Evolutionary conservation across 2,113 vertebrate genomes (phyloP).

Genomic region (Proteles cristata): DNA sequence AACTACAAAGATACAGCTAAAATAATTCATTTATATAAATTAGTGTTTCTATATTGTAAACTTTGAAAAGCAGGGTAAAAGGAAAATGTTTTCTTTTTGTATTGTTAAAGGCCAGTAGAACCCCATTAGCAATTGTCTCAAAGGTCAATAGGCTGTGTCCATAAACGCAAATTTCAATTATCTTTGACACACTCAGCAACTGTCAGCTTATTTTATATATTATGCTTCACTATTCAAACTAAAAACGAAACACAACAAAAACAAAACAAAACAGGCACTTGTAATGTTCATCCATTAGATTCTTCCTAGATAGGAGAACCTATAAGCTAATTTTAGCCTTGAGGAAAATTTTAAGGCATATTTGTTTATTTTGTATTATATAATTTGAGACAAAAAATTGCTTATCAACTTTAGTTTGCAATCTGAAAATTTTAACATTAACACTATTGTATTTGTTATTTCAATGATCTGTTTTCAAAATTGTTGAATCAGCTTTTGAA

Average conservation of each 20-base stretch:
- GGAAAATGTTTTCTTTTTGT: neutral
- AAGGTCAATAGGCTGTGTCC: neutral
- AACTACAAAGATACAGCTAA: neutral
- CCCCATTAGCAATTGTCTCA: neutral
- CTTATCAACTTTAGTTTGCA: neutral
- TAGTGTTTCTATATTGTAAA: neutral
- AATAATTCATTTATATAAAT: neutral
- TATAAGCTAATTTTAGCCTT: neutral
- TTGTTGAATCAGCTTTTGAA: neutral
- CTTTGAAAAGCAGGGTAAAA: conserved; percentile 1
- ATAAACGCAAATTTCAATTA: conserved; percentile 51
- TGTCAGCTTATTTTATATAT: neutral
- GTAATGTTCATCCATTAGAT: neutral
- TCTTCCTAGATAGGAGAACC: neutral
- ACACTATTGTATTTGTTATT: neutral
- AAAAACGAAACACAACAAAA: neutral
- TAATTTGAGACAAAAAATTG: neutral
- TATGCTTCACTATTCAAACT: conserved; percentile 1
- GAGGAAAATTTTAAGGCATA: neutral
- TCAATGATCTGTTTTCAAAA: neutral
- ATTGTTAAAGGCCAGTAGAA: neutral
- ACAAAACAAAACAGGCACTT: neutral
- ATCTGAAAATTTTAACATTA: neutral
- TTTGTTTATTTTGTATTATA: neutral
- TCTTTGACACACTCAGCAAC: neutral